A percentile compares a stretch with the other conserved stretches of the same genome.
These are phyloP conservation scores for Luperina testacea DNA, from an alignment of 2,888 invertebrate genomes.

Conservation along the genomic window DNA sequence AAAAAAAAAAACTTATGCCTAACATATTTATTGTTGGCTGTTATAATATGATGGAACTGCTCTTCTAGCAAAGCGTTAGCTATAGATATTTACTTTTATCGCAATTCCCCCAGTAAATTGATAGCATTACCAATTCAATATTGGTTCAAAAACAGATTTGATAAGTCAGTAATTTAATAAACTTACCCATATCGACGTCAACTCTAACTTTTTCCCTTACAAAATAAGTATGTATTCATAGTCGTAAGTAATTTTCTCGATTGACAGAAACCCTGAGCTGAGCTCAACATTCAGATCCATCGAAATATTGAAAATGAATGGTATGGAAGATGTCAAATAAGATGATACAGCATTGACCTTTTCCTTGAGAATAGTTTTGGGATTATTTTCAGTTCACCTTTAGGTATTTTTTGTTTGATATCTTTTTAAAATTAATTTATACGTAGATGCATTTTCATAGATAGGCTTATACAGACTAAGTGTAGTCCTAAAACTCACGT, in stretches of 20 bases:
- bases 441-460: not conserved
- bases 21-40: not conserved
- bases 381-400: not conserved
- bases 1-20: too few relatives aligned
- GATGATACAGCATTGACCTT: slow-evolving; percentile 29
- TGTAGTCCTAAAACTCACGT: not conserved
- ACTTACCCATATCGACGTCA: slow-evolving; percentile 30
- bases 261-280: slow-evolving; percentile 35
- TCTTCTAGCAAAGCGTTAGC: not conserved
- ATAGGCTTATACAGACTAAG: too few relatives aligned
- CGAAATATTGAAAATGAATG: slow-evolving; percentile 54
- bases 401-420: not conserved
- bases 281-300: slow-evolving; percentile 34
- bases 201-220: slow-evolving; percentile 25
- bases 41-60: not conserved
- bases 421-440: not conserved
- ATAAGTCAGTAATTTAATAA: slow-evolving; percentile 18
- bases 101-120: not conserved
- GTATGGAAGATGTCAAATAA: slow-evolving; percentile 49
- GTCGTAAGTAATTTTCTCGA: slow-evolving; percentile 53
- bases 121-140: slow-evolving; percentile 9
- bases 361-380: slow-evolving; percentile 1
- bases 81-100: not conserved
- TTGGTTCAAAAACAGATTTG: slow-evolving; percentile 11
- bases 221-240: slow-evolving; percentile 11